Evolutionary conservation across 2,113 vertebrate species (phyloP).

Genomic region (Falcunculus frontatus): DNA sequence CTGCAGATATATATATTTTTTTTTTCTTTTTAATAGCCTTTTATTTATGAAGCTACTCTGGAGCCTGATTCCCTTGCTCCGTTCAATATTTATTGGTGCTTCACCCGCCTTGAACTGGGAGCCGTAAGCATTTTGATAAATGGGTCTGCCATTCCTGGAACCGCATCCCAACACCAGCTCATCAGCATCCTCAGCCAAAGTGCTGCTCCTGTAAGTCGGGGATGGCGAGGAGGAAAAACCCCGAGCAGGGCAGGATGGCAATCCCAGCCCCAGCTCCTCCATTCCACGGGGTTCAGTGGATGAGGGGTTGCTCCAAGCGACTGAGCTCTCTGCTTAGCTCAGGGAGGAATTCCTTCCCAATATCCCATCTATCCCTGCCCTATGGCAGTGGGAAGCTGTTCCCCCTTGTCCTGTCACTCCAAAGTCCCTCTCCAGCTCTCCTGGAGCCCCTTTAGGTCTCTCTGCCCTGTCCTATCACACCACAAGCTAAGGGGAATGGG

Average conservation of each 20-base stretch:
- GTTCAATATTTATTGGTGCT: background rate
- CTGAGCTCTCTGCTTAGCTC: background rate
- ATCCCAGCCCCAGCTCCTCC: background rate
- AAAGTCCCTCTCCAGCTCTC: background rate
- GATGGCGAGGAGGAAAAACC: background rate
- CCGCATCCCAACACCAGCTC: background rate
- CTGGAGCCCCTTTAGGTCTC: background rate
- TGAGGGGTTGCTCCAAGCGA: background rate
- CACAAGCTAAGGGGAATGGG: background rate
- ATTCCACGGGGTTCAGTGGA: background rate
- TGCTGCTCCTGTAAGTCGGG: background rate
- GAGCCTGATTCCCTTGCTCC: background rate
- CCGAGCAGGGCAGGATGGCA: fast-evolving
- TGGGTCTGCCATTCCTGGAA: slow-evolving; percentile 35
- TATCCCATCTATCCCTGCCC: background rate
- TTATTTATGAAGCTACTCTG: slow-evolving; percentile 33
- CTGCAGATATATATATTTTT: background rate
- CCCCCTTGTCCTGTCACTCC: background rate
- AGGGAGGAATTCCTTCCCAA: background rate
- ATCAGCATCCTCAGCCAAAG: background rate
- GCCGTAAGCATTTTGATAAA: slow-evolving; percentile 16
- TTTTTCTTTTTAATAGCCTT: background rate
- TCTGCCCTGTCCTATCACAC: background rate
- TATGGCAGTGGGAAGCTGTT: background rate
- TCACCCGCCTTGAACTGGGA: slow-evolving; percentile 5